Percentiles rank a stretch among this genome's conserved stretches.
Conservation (phyloP, 2,113 vertebrate genomes). For the Semnornis frantzii region DNA sequence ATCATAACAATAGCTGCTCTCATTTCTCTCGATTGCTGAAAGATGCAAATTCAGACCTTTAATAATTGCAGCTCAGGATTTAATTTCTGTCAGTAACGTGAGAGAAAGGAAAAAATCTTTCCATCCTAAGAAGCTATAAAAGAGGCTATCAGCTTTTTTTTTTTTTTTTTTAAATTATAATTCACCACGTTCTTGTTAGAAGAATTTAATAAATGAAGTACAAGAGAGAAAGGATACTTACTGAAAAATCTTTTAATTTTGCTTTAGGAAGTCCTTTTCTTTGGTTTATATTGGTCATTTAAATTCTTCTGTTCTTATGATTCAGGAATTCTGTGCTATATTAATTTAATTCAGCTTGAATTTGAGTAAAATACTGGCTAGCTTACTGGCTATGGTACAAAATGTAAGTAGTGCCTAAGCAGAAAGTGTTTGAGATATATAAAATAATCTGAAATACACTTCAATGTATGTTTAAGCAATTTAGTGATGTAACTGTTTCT, state of each 20-base stretch:
- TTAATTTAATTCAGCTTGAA: slow-evolving; percentile 38
- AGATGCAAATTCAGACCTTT: slow-evolving; percentile 67
- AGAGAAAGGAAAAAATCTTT: background rate
- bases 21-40: slow-evolving; percentile 33
- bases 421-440: background rate
- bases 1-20: slow-evolving; percentile 38
- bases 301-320: background rate
- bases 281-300: background rate
- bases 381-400: background rate
- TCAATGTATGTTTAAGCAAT: background rate
- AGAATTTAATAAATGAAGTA: background rate
- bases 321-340: background rate
- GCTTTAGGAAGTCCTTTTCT: background rate
- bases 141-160: background rate
- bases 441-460: slow-evolving; percentile 5
- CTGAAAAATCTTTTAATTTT: background rate
- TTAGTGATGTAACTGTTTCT: slow-evolving; percentile 11
- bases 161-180: background rate
- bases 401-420: background rate
- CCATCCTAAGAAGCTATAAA: slow-evolving; percentile 17
- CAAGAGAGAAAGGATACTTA: background rate
- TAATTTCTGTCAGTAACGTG: slow-evolving; percentile 36
- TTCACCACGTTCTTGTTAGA: slow-evolving; percentile 8
- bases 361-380: slow-evolving; percentile 8
- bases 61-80: slow-evolving; percentile 48